Percentiles rank a stretch among this genome's conserved stretches.
phyloP scores from a whole-genome alignment of 2,888 invertebrate genomes.

The Lacanobia oleracea region DNA sequence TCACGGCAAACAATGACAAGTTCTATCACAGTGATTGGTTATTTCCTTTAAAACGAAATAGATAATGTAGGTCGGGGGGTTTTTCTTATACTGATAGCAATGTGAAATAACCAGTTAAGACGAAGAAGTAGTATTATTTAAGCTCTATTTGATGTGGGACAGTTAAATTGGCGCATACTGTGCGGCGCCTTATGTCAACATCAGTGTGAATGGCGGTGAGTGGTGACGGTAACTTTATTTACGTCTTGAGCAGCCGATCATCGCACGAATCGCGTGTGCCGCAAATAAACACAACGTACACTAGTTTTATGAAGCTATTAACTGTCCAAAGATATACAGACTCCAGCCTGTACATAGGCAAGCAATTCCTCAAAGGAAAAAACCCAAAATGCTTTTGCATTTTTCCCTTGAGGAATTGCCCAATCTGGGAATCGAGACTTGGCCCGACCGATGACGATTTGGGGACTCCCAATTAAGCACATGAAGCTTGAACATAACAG shows the following conservation, averaged over 20 bases:
- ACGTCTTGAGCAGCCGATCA: slow-evolving; percentile 66
- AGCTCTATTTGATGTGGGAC: not conserved
- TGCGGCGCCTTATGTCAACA: slow-evolving; percentile 70
- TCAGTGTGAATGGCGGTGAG: slow-evolving; percentile 74
- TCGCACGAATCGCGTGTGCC: slow-evolving; percentile 58
- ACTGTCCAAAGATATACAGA: not conserved
- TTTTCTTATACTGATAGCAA: slow-evolving; percentile 8
- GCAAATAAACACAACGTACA: slow-evolving; percentile 66
- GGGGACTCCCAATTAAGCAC: too few species aligned
- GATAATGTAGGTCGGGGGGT: not conserved
- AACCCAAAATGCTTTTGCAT: not conserved
- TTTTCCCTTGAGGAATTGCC: not conserved
- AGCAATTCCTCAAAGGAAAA: not conserved
- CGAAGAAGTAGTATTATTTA: not conserved
- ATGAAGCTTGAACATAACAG: not conserved
- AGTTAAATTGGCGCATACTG: slow-evolving; percentile 35
- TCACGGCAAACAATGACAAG: slow-evolving; percentile 4
- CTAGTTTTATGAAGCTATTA: slow-evolving; percentile 37
- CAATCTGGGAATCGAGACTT: not conserved
- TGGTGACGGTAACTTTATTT: slow-evolving; percentile 79
- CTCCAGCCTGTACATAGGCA: not conserved
- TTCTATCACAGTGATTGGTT: not conserved
- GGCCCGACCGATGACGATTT: not conserved
- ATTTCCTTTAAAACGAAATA: slow-evolving; percentile 8
- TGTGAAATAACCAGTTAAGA: slow-evolving; percentile 17